Evolutionary conservation across 2,113 vertebrate genomes (phyloP).

Genomic region (Sinocyclocheilus anshuiensis): DNA sequence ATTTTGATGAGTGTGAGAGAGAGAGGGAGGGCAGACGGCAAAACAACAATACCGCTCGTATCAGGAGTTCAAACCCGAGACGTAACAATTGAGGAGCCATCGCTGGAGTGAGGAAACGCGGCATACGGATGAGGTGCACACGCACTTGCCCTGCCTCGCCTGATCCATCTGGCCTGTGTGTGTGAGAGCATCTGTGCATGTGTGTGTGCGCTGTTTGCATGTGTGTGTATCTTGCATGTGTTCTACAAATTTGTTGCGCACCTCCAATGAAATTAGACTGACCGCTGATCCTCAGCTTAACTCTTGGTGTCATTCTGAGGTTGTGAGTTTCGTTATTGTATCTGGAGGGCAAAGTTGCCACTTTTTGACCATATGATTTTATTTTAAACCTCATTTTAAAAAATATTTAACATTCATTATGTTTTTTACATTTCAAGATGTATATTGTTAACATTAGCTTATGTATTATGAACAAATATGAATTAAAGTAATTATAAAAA

Average conservation of each 20-base stretch:
- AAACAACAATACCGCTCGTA: constrained; percentile 63
- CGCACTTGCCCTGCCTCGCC: constrained; percentile 44
- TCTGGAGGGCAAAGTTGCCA: background rate
- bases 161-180: constrained; percentile 69
- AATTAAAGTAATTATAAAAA: background rate
- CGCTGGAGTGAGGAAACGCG: constrained; percentile 62
- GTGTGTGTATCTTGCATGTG: constrained; percentile 39
- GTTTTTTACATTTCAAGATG: background rate
- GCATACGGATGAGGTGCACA: constrained; percentile 49
- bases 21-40: constrained; percentile 23
- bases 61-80: constrained; percentile 65
- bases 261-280: constrained; percentile 42
- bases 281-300: constrained; percentile 35
- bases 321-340: background rate
- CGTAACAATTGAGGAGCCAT: constrained; percentile 69
- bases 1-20: constrained; percentile 71
- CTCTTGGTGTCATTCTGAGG: background rate
- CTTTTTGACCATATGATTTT: background rate
- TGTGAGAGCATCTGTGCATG: constrained; percentile 58
- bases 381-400: background rate
- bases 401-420: background rate
- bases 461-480: background rate
- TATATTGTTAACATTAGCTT: background rate
- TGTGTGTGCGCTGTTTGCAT: constrained; percentile 34
- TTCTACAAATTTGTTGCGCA: constrained; percentile 33